phyloP scores from a whole-genome alignment of 2,797 vertebrate species.

The Clamator glandarius region DNA sequence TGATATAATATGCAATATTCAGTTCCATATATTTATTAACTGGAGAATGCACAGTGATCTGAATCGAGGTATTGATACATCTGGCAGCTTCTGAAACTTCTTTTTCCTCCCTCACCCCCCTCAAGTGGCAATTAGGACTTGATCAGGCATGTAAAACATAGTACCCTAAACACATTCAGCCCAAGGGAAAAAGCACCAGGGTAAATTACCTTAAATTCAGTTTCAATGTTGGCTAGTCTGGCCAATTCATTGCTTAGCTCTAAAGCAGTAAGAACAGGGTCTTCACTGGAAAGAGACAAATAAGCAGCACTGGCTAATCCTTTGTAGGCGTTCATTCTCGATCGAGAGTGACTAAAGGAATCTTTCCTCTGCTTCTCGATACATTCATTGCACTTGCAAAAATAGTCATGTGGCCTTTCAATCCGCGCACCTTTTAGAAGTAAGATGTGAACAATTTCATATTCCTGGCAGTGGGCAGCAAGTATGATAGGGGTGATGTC shows the following conservation, averaged over 20 bases:
- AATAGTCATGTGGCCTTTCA: slow-evolving; percentile 95
- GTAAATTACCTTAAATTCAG: slow-evolving; percentile 93
- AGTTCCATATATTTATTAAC: neutral
- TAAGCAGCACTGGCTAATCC: slow-evolving; percentile 95
- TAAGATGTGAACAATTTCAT: slow-evolving; percentile 95
- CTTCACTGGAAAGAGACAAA: slow-evolving; percentile 93
- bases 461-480: slow-evolving; percentile 96
- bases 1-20: neutral
- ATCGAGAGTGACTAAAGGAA: slow-evolving; percentile 94
- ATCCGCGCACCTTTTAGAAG: slow-evolving; percentile 92
- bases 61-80: neutral
- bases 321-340: slow-evolving; percentile 97
- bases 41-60: neutral
- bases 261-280: slow-evolving; percentile 92
- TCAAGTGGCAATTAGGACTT: neutral
- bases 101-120: neutral
- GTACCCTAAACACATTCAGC: neutral
- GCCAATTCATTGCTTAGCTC: slow-evolving; percentile 97
- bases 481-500: slow-evolving; percentile 94
- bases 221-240: slow-evolving; percentile 96
- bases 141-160: neutral
- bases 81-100: neutral
- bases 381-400: slow-evolving; percentile 93
- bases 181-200: neutral
- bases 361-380: slow-evolving; percentile 90